Conservation (phyloP, 2,888 invertebrate genomes). For the Phytoseiulus persimilis region DNA sequence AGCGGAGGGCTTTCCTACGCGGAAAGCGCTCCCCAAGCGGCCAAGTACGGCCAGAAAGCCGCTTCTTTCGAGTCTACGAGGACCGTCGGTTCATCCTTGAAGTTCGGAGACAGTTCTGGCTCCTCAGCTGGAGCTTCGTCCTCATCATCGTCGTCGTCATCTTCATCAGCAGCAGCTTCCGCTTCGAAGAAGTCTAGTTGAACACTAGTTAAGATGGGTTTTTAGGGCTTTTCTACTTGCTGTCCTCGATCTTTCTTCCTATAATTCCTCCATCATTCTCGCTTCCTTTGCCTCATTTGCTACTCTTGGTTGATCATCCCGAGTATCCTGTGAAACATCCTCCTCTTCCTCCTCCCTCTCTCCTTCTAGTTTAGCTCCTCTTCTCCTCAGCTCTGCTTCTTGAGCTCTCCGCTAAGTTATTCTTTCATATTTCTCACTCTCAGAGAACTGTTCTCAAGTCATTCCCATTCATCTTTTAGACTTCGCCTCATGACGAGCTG, state of each 20-base stretch:
- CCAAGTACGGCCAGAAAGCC: conserved; percentile 19
- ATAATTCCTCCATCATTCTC: not conserved
- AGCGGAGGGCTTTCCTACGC: conserved; percentile 26
- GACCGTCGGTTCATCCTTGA: conserved; percentile 24
- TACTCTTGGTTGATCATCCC: not conserved
- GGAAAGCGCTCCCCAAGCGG: conserved; percentile 25
- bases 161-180: conserved; percentile 15
- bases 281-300: not conserved
- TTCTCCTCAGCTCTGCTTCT: not conserved
- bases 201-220: not conserved
- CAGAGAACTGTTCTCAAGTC: not conserved
- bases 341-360: not conserved
- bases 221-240: conserved; percentile 6
- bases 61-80: conserved; percentile 29
- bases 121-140: not conserved
- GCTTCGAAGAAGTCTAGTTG: conserved; percentile 33
- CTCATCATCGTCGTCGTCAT: conserved; percentile 10
- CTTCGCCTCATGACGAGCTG: not conserved
- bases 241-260: too few relatives aligned
- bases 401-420: not conserved
- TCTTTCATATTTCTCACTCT: not conserved
- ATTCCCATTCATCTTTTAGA: not conserved
- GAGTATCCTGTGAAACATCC: not conserved
- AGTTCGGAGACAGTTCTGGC: conserved; percentile 14
- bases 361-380: not conserved